phyloP scores from a whole-genome alignment of 2,888 invertebrate genomes.

The Bellardia bayeri region DNA sequence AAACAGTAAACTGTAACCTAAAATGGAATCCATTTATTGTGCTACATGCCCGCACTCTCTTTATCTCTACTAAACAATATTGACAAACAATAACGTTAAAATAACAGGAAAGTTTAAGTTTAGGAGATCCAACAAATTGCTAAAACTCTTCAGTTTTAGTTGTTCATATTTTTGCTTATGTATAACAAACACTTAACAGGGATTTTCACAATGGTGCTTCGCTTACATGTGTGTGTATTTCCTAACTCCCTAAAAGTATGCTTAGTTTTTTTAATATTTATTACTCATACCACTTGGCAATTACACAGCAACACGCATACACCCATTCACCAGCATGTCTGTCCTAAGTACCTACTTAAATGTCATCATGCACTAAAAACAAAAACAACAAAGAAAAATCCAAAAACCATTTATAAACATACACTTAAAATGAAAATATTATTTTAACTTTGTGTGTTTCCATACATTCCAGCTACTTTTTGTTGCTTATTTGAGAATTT shows the following conservation, averaged over 20 bases:
- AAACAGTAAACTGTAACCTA: constrained; percentile 24
- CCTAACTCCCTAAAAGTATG: constrained; percentile 24
- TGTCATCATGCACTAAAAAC: constrained; percentile 42
- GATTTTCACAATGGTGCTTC: background rate
- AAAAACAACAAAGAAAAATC: background rate
- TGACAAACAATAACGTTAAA: constrained; percentile 38
- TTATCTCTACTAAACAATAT: constrained; percentile 21
- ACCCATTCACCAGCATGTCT: background rate
- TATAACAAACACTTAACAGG: background rate
- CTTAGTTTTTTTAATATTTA: constrained; percentile 34
- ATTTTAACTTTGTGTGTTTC: constrained; percentile 25
- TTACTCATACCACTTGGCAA: constrained; percentile 32
- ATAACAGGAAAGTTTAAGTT: background rate
- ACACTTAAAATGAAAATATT: constrained; percentile 40
- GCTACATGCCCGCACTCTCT: background rate
- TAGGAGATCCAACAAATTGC: background rate
- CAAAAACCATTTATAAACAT: constrained; percentile 34
- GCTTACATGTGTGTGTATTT: constrained; percentile 20
- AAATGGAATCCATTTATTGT: constrained; percentile 19
- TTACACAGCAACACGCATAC: background rate
- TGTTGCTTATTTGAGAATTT: constrained; percentile 47
- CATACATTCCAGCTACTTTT: background rate
- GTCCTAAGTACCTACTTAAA: constrained; percentile 59
- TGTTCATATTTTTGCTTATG: background rate
- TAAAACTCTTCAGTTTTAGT: background rate